phyloP scores from a whole-genome alignment of 2,888 invertebrate species.

The Brachynemurus nebulosus region DNA sequence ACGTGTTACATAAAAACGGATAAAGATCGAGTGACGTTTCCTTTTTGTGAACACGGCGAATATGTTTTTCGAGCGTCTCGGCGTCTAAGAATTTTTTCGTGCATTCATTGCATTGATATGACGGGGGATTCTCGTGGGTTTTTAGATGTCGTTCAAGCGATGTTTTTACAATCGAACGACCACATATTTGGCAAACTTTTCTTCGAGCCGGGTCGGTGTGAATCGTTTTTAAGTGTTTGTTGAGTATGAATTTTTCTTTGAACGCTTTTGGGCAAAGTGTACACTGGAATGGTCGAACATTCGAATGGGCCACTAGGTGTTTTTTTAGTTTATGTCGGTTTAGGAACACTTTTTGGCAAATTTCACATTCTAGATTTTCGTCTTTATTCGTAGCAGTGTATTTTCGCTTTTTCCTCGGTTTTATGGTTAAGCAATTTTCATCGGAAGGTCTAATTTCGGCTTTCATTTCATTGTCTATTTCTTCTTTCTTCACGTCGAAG shows the following conservation, averaged over 20 bases:
- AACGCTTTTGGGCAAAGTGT: not conserved
- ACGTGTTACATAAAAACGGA: not conserved
- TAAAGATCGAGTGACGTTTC: not conserved
- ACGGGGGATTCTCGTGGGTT: not conserved
- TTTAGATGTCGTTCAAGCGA: not conserved
- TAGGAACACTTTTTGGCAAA: not conserved
- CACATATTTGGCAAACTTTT: not conserved
- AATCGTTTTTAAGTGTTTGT: not conserved
- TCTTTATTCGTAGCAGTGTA: too few species aligned
- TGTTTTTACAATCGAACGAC: not conserved
- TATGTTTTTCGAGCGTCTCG: not conserved
- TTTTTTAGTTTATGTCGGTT: not conserved
- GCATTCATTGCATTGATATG: not conserved
- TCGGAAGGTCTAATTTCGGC: not conserved
- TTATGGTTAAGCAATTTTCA: too few species aligned
- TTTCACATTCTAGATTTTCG: not conserved
- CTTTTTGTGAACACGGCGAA: not conserved
- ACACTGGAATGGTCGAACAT: not conserved
- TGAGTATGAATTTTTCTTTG: not conserved
- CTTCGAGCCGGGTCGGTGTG: not conserved
- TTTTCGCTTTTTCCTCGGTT: too few species aligned
- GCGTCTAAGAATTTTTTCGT: not conserved
- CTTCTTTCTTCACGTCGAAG: not conserved
- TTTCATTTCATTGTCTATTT: not conserved
- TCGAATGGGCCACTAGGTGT: not conserved